These are phyloP conservation scores for Halyomorpha halys DNA, from an alignment of 1,140 invertebrate genomes.

Conservation along the genomic window DNA sequence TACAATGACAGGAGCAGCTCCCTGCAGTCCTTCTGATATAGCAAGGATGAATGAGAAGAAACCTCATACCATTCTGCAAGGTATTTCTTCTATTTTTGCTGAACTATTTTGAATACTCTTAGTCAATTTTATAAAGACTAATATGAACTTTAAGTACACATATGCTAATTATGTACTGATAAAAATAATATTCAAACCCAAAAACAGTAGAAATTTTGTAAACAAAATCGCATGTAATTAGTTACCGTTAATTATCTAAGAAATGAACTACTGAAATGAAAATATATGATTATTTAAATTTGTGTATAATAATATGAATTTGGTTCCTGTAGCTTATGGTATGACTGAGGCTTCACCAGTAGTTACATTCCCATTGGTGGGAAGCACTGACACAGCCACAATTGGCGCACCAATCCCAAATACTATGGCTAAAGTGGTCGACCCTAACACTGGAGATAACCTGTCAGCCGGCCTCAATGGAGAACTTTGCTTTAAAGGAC, in stretches of 20 bases:
- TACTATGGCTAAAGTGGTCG: conserved; percentile 53
- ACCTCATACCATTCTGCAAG: conserved; percentile 1
- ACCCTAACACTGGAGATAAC: conserved; percentile 41
- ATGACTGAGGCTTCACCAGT: conserved; percentile 57
- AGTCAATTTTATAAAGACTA: too few species aligned
- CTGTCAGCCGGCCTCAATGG: conserved; percentile 48
- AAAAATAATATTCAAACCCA: too few species aligned
- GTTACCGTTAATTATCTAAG: too few species aligned
- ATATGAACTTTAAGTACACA: too few species aligned
- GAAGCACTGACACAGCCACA: conserved; percentile 46
- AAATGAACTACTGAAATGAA: too few species aligned
- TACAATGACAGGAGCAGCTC: conserved; percentile 52
- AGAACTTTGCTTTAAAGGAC: conserved; percentile 56
- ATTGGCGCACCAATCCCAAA: conserved; percentile 54
- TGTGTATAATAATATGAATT: too few species aligned
- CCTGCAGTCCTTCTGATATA: conserved; percentile 39
- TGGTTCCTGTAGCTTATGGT: conserved; percentile 46
- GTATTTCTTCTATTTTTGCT: background rate
- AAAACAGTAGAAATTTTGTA: too few species aligned
- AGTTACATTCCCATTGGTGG: conserved; percentile 42
- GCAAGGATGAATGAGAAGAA: conserved; percentile 1
- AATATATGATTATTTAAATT: too few species aligned
- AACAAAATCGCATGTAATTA: too few species aligned
- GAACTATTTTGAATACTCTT: too few species aligned
- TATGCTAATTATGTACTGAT: too few species aligned